Base-by-base conservation (phyloP, 2,797 vertebrate species). In the Synanceia verrucosa region DNA sequence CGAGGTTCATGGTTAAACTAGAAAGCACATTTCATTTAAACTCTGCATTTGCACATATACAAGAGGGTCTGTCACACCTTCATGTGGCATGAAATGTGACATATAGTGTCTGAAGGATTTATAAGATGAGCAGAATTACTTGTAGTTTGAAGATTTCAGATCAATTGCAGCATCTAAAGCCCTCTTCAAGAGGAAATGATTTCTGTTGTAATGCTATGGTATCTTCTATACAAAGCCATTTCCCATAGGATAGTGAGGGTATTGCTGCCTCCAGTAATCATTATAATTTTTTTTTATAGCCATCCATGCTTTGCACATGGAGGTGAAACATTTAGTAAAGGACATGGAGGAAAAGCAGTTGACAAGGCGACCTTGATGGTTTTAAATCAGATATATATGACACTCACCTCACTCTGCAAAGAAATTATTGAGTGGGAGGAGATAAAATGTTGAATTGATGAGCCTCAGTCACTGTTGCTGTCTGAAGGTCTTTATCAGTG, bases 211-310 rank as follows among this genome's bases (percentile, higher is more conserved):
- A 58, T 74, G 60, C 56, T 52, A 29, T 50, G 50, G 33, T 67
- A 63, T 62, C 74, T 64, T 48, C 48, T 65, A 50, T 23, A 60
- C 43, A 69, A 73, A 85, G 65, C 23, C 41, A 57, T 70, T 76
- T 28, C 14, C n/a, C 51, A 1, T 43, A 52, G 47, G 37, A 70
- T 62, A 75, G 52, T 6, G 9, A 46, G 63, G 63, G 73, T 70
- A 55, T 64, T 60, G 51, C 75, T 68, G 70, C 63, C 47, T 82
- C 18, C 33, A 41, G 29, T 58, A 23, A 69, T 65, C 50, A 39
- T 11, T 68, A 36, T 62, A 36, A 44, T 39, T 71, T 84, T 39
- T 71, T 84, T 76, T 62, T 72, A 62, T 62, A 55, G 70, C 59
- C 44, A 64, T 66, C 75, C 65, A 62, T 47, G 51, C 36, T 64